Conservation (phyloP, 1,140 invertebrate genomes). For the Charaxes varanes region DNA sequence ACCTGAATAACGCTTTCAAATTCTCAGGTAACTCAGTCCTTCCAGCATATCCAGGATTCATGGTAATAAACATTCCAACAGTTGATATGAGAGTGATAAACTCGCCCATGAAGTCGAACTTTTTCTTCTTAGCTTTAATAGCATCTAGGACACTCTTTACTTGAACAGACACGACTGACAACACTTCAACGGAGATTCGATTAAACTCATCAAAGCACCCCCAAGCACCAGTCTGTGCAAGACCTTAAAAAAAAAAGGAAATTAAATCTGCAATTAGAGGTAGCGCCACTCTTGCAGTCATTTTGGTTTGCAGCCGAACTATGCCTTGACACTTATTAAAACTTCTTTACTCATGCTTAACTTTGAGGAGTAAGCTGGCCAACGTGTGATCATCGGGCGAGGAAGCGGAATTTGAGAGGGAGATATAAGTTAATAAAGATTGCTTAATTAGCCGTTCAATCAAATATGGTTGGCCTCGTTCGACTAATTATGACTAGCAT, state of each 20-base stretch:
- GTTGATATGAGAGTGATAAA: conserved; percentile 84
- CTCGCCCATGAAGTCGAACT: conserved; percentile 90
- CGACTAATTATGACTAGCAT: too few relatives aligned
- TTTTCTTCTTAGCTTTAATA: conserved; percentile 85
- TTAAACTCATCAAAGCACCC: conserved; percentile 98
- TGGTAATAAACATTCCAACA: conserved; percentile 94
- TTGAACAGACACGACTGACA: conserved; percentile 94
- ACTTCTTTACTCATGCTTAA: too few relatives aligned
- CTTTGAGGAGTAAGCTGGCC: too few relatives aligned
- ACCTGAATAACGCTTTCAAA: conserved; percentile 82
- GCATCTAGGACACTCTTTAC: conserved; percentile 89
- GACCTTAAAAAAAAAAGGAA: conserved; percentile 55
- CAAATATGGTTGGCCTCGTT: too few relatives aligned
- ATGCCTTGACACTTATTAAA: too few relatives aligned
- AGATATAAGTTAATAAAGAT: too few relatives aligned
- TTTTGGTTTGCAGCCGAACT: too few relatives aligned
- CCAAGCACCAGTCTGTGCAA: conserved; percentile 95
- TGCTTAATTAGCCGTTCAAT: too few relatives aligned
- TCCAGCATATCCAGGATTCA: conserved; percentile 94
- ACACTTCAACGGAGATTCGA: conserved; percentile 92
- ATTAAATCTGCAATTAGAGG: background rate
- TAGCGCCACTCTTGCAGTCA: too few relatives aligned
- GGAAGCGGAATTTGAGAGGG: too few relatives aligned
- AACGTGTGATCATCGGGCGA: too few relatives aligned
- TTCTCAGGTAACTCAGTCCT: conserved; percentile 91